These are phyloP conservation scores for Hucho hucho DNA, from an alignment of 2,113 vertebrate species.

Conservation along the genomic window DNA sequence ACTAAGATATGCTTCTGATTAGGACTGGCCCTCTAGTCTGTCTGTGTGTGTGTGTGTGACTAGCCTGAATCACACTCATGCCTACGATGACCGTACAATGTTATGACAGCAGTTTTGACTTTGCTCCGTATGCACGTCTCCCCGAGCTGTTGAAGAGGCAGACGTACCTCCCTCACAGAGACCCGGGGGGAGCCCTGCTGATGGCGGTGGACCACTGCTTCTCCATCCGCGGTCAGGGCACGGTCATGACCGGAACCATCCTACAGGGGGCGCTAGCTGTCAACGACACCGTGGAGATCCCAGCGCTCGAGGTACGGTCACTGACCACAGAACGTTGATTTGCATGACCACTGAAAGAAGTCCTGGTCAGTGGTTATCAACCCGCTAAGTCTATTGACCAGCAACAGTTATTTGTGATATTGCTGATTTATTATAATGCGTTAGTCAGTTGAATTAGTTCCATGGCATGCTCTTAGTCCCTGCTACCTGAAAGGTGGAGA, in stretches of 20 bases:
- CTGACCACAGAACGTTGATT: background rate
- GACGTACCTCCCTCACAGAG: conserved; percentile 86
- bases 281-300: conserved; percentile 94
- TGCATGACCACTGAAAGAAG: background rate
- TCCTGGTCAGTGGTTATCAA: background rate
- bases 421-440: background rate
- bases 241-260: conserved; percentile 96
- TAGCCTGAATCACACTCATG: background rate
- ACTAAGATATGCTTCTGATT: conserved; percentile 21
- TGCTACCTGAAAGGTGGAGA: background rate
- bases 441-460: background rate
- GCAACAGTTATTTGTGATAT: background rate
- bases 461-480: background rate
- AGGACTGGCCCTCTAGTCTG: background rate
- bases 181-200: conserved; percentile 86
- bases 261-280: conserved; percentile 90
- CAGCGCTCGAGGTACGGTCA: conserved; percentile 85
- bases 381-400: background rate
- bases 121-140: conserved; percentile 9
- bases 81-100: conserved; percentile 13
- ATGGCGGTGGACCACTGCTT: conserved; percentile 99
- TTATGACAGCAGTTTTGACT: conserved; percentile 17
- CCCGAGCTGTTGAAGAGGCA: conserved; percentile 88
- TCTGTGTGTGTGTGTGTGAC: background rate
- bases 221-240: conserved; percentile 96